Conservation (phyloP, 2,113 vertebrate genomes). For the Coptodon bakossiorum region DNA sequence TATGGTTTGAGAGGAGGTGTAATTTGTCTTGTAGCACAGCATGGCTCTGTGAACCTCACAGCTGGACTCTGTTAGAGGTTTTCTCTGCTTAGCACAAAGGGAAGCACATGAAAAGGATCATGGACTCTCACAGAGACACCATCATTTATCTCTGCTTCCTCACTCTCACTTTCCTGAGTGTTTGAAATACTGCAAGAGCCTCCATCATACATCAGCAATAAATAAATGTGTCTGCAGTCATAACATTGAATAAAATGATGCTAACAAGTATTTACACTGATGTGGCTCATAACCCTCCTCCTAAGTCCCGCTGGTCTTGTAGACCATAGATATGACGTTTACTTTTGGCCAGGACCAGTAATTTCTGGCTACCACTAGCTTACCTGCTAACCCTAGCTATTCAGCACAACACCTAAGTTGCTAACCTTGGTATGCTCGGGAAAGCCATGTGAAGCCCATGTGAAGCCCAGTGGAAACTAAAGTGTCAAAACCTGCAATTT, state of each 20-base stretch:
- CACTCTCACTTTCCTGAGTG: background rate
- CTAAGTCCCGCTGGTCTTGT: background rate
- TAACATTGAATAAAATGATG: background rate
- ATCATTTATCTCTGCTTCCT: background rate
- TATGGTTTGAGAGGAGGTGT: background rate
- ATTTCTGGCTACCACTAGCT: background rate
- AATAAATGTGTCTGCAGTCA: background rate
- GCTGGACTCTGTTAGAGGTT: background rate
- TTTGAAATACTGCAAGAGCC: background rate
- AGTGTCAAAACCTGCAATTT: background rate
- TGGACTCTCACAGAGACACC: background rate
- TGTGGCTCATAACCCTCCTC: background rate
- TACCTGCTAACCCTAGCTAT: background rate
- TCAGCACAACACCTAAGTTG: background rate
- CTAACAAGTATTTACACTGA: background rate
- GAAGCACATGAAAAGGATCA: background rate
- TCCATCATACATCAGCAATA: background rate
- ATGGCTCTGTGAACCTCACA: background rate
- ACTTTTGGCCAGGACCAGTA: background rate
- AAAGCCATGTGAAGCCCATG: background rate
- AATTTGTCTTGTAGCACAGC: background rate
- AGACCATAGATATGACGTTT: background rate
- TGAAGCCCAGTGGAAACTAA: background rate
- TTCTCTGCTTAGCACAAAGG: background rate
- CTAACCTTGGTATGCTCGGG: background rate